These are phyloP conservation scores for Vultur gryphus DNA, from an alignment of 2,797 vertebrate genomes.

Conservation along the genomic window DNA sequence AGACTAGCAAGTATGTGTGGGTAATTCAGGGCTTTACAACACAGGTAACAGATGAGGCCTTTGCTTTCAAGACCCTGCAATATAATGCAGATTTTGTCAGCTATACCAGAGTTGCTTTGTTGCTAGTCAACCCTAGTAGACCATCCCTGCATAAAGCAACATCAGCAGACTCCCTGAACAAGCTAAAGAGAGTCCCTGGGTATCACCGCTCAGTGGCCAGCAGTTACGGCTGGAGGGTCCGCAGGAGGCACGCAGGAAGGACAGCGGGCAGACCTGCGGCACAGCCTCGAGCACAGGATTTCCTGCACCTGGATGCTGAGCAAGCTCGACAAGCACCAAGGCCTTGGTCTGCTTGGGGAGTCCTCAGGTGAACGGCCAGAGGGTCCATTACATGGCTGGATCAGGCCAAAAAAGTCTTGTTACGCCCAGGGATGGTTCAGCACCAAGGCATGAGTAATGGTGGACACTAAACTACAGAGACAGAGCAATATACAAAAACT, in stretches of 20 bases:
- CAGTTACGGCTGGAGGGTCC: not conserved
- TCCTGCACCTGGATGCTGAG: not conserved
- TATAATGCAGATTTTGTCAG: not conserved
- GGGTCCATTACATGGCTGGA: not conserved
- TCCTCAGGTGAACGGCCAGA: not conserved
- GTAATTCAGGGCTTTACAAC: not conserved
- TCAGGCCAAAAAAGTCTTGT: not conserved
- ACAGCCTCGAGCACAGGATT: fast-evolving
- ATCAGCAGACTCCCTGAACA: not conserved
- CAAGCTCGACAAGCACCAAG: not conserved
- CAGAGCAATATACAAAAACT: not conserved
- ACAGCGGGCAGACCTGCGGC: not conserved
- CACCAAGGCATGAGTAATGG: not conserved
- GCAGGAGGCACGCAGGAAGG: not conserved
- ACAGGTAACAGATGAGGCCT: not conserved
- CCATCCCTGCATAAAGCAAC: not conserved
- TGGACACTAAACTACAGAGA: not conserved
- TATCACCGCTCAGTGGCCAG: not conserved
- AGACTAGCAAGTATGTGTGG: not conserved
- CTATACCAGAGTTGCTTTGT: not conserved
- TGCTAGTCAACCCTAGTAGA: not conserved
- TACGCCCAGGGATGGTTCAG: not conserved
- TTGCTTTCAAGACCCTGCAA: not conserved
- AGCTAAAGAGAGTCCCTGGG: not conserved
- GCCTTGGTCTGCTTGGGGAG: not conserved